phyloP scores from a whole-genome alignment of 2,888 invertebrate species.

The Diaperis boleti region DNA sequence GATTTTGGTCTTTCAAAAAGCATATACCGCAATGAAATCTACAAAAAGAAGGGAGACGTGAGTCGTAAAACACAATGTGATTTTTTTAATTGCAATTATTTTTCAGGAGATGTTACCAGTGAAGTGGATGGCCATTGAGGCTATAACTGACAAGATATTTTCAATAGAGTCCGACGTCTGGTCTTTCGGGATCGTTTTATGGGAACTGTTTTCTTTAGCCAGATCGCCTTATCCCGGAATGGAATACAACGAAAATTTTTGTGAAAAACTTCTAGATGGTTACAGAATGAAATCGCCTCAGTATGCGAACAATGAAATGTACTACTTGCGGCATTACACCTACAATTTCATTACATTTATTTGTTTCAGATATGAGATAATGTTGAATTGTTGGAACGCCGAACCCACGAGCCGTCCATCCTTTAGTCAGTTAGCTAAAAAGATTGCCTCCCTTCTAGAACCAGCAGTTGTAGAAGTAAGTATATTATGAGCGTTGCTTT shows the following conservation, averaged over 20 bases:
- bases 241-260: constrained; percentile 78
- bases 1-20: constrained; percentile 96
- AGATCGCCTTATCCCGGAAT: constrained; percentile 90
- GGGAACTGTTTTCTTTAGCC: constrained; percentile 91
- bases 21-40: constrained; percentile 90
- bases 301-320: constrained; percentile 84
- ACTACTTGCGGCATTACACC: constrained; percentile 57
- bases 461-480: constrained; percentile 74
- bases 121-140: constrained; percentile 98
- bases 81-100: no score
- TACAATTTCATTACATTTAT: background rate
- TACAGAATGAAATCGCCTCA: constrained; percentile 90
- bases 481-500: no score
- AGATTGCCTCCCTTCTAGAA: constrained; percentile 83
- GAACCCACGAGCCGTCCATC: constrained; percentile 83
- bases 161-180: constrained; percentile 96
- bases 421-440: constrained; percentile 81
- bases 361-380: constrained; percentile 75
- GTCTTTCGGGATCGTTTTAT: constrained; percentile 91
- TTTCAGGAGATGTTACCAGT: constrained; percentile 75
- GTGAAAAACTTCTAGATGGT: constrained; percentile 82
- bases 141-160: constrained; percentile 89
- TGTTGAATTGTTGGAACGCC: constrained; percentile 88
- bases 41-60: constrained; percentile 89
- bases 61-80: no score